Base-by-base conservation (phyloP, 1,140 invertebrate species). In the Drosophila sulfurigaster region DNA sequence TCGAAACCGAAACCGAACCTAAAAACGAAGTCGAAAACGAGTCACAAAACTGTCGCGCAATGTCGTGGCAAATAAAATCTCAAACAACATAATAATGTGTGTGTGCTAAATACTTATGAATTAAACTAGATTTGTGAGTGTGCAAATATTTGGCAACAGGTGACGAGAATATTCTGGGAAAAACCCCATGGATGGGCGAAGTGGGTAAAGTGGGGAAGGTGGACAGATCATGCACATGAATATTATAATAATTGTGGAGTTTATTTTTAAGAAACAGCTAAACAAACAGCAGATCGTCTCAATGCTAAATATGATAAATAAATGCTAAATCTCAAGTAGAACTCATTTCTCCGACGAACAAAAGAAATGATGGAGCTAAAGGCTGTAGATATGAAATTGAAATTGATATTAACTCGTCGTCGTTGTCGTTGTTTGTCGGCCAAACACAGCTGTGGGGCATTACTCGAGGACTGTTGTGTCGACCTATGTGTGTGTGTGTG, bases 91-190 rank as follows among this genome's bases (percentile, higher is more conserved):
- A 62, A 59, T 72, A 60, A 76, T 20, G 16, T 56, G 85, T 72
- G n/a, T 63, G 85, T 81, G 78, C 85, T 51, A 88, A 88, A 89
- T 88, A 81, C 81, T 82, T 73, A 83, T 73, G 85, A 88, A 89
- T 89, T 88, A 89, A 78, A 87, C 83, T 87, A 87, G 83, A 88
- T 88, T 88, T 88, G 81, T 82, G 82, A 80, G 79, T 81, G 69
- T 28, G 48, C 85, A 89, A 88, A 88, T 89, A 88, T 88, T 88
- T 88, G 74, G 32, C 10, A 8, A 52, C 16, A 66, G 72, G 67
- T 73, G 79, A 71, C 59, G 57, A 65, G 25, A 43, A n/a, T 25
- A 30, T 43, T 25, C 25, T 20, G 54, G 76, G 76, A 52, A 82
- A 87, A 87, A 88, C 83, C 82, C 77, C 56, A 56, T 35, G 57